These are phyloP conservation scores for Scomberomorus guttatus DNA, from an alignment of 2,797 vertebrate species.

Conservation along the genomic window DNA sequence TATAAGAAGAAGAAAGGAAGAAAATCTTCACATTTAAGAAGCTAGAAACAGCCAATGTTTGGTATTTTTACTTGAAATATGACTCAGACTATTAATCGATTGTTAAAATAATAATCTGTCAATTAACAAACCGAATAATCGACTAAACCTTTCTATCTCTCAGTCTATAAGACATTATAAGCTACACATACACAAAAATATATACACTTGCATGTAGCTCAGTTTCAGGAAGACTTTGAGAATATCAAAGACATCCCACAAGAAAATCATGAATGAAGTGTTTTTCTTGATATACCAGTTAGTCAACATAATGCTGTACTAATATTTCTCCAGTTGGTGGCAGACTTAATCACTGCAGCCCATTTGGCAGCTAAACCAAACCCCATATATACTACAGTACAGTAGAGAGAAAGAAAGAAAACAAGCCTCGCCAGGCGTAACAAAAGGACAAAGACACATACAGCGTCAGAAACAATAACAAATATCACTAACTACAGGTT, in stretches of 20 bases:
- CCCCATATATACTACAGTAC: too few relatives aligned
- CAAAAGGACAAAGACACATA: too few relatives aligned
- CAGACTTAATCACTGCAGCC: slow-evolving; percentile 16
- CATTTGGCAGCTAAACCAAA: not conserved
- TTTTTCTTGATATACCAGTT: not conserved
- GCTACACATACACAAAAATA: not conserved
- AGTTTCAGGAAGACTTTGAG: too few relatives aligned
- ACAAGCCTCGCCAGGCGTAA: too few relatives aligned
- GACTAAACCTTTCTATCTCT: not conserved
- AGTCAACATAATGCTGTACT: slow-evolving; percentile 6
- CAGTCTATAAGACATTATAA: not conserved
- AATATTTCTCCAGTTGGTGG: slow-evolving; percentile 64
- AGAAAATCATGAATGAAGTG: not conserved
- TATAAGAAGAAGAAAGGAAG: not conserved
- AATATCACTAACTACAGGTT: too few relatives aligned
- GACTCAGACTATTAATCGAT: too few relatives aligned
- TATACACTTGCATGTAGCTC: not conserved
- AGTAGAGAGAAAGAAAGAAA: too few relatives aligned
- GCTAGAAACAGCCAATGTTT: too few relatives aligned
- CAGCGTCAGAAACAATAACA: too few relatives aligned
- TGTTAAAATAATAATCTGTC: not conserved
- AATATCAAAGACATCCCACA: not conserved
- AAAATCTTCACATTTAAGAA: not conserved
- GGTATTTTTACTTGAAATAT: too few relatives aligned
- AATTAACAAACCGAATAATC: not conserved